phyloP scores from a whole-genome alignment of 2,888 invertebrate species.

The Parapristionchus giblindavisi region DNA sequence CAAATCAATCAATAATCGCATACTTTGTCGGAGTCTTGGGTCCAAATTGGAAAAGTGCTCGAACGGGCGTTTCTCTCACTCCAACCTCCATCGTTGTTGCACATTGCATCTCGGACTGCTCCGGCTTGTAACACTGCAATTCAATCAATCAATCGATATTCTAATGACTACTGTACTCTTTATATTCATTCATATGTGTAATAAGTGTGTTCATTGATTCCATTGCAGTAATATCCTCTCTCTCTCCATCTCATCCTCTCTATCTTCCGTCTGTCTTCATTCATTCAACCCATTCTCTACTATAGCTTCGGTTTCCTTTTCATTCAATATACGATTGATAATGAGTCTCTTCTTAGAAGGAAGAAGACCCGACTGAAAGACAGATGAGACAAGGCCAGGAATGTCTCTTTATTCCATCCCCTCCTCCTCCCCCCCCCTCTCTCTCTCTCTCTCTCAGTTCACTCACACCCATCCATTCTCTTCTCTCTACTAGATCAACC shows the following conservation, averaged over 20 bases:
- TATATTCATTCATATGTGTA: neutral
- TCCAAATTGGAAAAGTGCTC: slow-evolving; percentile 51
- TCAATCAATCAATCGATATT: neutral
- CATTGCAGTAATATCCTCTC: slow-evolving; percentile 9
- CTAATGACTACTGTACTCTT: neutral
- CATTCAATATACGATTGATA: neutral
- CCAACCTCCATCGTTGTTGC: neutral
- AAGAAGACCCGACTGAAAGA: too few species aligned
- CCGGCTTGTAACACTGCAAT: slow-evolving; percentile 36
- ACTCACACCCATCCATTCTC: too few species aligned
- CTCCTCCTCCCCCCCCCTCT: too few species aligned
- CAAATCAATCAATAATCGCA: too few species aligned
- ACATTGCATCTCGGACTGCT: slow-evolving; percentile 22
- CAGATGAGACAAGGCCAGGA: too few species aligned
- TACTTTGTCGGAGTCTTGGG: slow-evolving; percentile 58
- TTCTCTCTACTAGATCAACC: too few species aligned
- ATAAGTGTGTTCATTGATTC: too few species aligned
- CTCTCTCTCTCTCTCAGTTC: too few species aligned
- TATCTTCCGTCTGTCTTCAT: slow-evolving; percentile 9
- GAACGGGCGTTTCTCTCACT: slow-evolving; percentile 27
- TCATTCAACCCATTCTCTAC: neutral
- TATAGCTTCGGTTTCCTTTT: neutral
- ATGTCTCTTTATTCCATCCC: too few species aligned
- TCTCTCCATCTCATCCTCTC: slow-evolving; percentile 5
- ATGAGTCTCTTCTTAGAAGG: too few species aligned